A percentile compares a stretch with the other conserved stretches of the same genome.
phyloP scores from a whole-genome alignment of 2,888 invertebrate genomes.

The Ephialtes manifestator region DNA sequence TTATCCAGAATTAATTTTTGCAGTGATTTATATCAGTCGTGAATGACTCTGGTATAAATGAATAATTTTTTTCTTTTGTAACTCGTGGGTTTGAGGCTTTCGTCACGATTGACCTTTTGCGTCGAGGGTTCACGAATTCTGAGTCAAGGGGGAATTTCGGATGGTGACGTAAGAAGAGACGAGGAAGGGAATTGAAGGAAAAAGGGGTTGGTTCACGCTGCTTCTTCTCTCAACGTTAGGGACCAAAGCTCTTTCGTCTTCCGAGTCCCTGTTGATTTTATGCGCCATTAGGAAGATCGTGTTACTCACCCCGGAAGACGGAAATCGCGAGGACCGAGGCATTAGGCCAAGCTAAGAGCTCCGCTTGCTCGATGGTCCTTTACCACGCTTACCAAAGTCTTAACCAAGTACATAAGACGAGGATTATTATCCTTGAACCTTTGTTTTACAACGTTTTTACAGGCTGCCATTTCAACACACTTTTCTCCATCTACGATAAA shows the following conservation, averaged over 20 bases:
- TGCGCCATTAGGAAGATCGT: conserved; percentile 83
- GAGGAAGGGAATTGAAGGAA: conserved; percentile 30
- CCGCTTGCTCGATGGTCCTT: conserved; percentile 50
- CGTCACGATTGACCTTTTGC: conserved; percentile 34
- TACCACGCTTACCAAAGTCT: conserved; percentile 35
- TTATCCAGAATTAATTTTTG: neutral
- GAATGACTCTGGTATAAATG: conserved; percentile 7
- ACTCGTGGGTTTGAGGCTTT: neutral
- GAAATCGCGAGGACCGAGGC: conserved; percentile 78
- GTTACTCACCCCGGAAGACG: conserved; percentile 79
- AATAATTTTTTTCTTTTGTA: conserved; percentile 2
- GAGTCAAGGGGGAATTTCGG: conserved; percentile 28
- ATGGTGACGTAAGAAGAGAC: conserved; percentile 50
- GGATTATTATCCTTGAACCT: neutral
- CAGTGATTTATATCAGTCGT: neutral
- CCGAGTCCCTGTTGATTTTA: conserved; percentile 78
- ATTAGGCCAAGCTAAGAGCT: conserved; percentile 73
- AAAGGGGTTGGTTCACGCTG: conserved; percentile 49
- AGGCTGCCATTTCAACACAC: neutral
- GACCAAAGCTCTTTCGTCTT: conserved; percentile 45
- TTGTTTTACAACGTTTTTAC: conserved; percentile 19
- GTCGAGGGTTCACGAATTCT: conserved; percentile 17
- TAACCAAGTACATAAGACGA: conserved; percentile 15
- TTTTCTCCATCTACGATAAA: neutral
- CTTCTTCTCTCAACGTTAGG: conserved; percentile 27